Evolutionary conservation across 2,888 invertebrate genomes (phyloP), one percentile per base, ranked within the genome.

Genomic region (Zaprionus bogoriensis): DNA sequence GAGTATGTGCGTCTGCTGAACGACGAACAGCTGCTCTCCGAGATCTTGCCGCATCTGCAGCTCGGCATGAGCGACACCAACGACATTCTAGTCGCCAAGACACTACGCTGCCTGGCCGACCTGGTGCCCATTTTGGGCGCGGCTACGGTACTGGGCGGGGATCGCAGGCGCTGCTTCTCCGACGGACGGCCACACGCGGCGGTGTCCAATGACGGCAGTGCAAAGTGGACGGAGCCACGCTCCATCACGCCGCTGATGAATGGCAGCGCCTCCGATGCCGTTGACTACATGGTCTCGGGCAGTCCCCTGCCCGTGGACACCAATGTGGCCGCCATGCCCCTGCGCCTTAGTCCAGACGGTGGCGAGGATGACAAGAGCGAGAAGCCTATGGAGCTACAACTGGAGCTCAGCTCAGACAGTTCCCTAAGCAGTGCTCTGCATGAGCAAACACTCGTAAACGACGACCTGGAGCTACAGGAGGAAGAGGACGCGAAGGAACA

Each of bases 41-140:
- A 94, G 44, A 94, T 98, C 77, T 92, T 98, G 80, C 97, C 97
- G n/a, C 96, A 97, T 94, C 91, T 98, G 50, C 92, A 97, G 32
- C 93, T 97, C 28, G 98, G 97, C 3, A 95, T 98, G 74, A 95
- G 96, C 89, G 98, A 98, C 87, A 94, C 94, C 1, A 95, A 96
- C 90, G 96, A 98, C 89, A 92, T 93, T 53, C 91, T 98, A 64
- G 98, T 98, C 0, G 93, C 95, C 22, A 94, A 94, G 60, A 97
- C 97, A 9, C 91, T 98, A 46, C 93, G 94, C 57, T 95, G 96
- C 51, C 91, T 98, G 59, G 96, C 97, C 58, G 95, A 96, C 84
- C 91, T 98, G 58, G 95, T 98, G 20, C 96, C 96, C 1, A 93
- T 97, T 67, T 92, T 90, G 25, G 98, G 98, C 10, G 95, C 97